These are phyloP conservation scores for Sipunculus nudus DNA, from an alignment of 2,888 invertebrate species.

Conservation along the genomic window DNA sequence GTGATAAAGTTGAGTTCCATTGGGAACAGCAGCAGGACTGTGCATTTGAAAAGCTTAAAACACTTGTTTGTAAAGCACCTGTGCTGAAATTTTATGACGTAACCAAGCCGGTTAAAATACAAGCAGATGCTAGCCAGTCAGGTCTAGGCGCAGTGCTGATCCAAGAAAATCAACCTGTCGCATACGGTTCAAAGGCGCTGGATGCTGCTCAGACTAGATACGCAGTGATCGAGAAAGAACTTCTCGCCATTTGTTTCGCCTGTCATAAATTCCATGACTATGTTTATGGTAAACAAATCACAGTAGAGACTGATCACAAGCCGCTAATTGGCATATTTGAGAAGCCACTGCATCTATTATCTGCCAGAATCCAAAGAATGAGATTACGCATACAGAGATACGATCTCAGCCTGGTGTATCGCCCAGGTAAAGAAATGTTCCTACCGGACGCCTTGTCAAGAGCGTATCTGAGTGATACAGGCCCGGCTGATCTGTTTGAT, in stretches of 20 bases:
- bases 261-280: too few species aligned
- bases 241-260: not conserved
- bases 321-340: not conserved
- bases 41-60: not conserved
- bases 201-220: not conserved
- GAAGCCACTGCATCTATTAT: not conserved
- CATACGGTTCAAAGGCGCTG: not conserved
- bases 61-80: not conserved
- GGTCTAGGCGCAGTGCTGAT: not conserved
- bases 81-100: not conserved
- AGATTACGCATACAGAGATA: slow-evolving; percentile 23
- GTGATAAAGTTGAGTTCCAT: not conserved
- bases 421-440: slow-evolving; percentile 22
- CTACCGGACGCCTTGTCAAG: slow-evolving; percentile 22
- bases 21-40: not conserved
- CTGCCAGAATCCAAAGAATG: slow-evolving; percentile 13
- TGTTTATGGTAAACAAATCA: too few species aligned
- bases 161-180: not conserved
- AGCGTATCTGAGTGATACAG: slow-evolving; percentile 2
- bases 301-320: too few species aligned
- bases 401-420: slow-evolving; percentile 16
- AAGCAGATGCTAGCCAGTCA: not conserved
- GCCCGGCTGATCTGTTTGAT: slow-evolving; percentile 5
- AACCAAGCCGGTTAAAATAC: not conserved
- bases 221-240: not conserved